phyloP scores from a whole-genome alignment of 2,113 vertebrate species.

The Ursus arctos region DNA sequence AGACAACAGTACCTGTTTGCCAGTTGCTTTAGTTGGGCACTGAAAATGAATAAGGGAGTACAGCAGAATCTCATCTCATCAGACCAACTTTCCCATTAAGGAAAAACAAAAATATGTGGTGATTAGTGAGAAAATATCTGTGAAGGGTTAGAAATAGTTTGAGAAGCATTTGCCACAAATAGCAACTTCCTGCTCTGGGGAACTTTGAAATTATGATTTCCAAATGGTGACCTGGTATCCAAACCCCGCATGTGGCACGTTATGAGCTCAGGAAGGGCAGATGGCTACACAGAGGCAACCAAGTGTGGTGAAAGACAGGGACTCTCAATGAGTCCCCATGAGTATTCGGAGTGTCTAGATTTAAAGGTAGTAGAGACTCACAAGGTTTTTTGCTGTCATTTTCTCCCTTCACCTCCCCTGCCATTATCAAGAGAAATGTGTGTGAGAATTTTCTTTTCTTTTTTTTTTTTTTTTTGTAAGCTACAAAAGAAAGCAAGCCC shows the following conservation, averaged over 20 bases:
- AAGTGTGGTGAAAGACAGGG: not conserved
- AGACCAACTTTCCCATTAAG: not conserved
- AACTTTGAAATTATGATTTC: slow-evolving; percentile 60
- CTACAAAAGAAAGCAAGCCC: not conserved
- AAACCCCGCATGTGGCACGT: not conserved
- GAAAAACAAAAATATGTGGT: not conserved
- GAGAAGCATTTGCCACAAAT: slow-evolving; percentile 50
- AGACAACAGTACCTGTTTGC: not conserved
- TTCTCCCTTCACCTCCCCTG: not conserved
- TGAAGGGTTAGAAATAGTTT: slow-evolving; percentile 44
- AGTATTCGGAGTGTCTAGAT: not conserved
- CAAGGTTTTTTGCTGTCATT: not conserved
- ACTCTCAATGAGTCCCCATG: not conserved
- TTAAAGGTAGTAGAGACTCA: not conserved
- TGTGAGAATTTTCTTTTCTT: not conserved
- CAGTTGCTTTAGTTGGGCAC: not conserved
- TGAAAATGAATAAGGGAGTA: not conserved
- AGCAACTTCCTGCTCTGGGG: slow-evolving; percentile 37
- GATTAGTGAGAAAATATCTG: slow-evolving; percentile 61
- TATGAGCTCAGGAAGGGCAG: not conserved
- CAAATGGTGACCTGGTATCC: slow-evolving; percentile 36
- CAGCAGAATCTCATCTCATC: not conserved
- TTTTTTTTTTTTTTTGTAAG: not conserved
- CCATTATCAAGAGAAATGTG: not conserved
- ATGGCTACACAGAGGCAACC: not conserved